A percentile compares a stretch with the other conserved stretches of the same genome.
Conservation (phyloP, 2,113 vertebrate species). For the Tychaedon coryphoeus region DNA sequence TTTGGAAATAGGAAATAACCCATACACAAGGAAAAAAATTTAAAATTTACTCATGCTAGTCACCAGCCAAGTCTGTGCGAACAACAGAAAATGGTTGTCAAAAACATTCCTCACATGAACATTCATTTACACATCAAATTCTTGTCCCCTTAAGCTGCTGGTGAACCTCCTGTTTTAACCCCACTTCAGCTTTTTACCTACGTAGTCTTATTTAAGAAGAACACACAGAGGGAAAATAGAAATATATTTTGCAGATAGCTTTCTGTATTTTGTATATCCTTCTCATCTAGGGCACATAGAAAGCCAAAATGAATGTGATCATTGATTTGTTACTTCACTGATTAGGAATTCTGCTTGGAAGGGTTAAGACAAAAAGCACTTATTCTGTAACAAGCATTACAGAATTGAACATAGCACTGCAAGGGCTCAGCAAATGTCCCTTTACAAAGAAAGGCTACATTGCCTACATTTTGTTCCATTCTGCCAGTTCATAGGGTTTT, state of each 20-base stretch:
- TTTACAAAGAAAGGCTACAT: not conserved
- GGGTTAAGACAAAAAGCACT: not conserved
- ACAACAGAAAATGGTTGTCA: not conserved
- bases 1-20: not conserved
- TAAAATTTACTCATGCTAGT: not conserved
- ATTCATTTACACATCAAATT: not conserved
- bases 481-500: not conserved
- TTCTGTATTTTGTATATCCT: not conserved
- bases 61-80: not conserved
- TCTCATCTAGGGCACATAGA: not conserved
- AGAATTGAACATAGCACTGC: not conserved
- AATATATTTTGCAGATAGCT: not conserved
- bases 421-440: not conserved
- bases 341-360: constrained; percentile 10
- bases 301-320: not conserved
- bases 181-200: not conserved
- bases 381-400: not conserved
- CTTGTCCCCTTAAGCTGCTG: not conserved
- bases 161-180: not conserved
- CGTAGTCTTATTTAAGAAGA: not conserved
- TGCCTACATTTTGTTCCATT: constrained; percentile 8
- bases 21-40: not conserved
- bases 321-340: not conserved
- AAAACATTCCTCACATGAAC: not conserved
- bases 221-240: not conserved